Percentiles rank a stretch among this genome's conserved stretches.
Conservation (phyloP, 2,888 invertebrate species). For the Crematogaster levior region DNA sequence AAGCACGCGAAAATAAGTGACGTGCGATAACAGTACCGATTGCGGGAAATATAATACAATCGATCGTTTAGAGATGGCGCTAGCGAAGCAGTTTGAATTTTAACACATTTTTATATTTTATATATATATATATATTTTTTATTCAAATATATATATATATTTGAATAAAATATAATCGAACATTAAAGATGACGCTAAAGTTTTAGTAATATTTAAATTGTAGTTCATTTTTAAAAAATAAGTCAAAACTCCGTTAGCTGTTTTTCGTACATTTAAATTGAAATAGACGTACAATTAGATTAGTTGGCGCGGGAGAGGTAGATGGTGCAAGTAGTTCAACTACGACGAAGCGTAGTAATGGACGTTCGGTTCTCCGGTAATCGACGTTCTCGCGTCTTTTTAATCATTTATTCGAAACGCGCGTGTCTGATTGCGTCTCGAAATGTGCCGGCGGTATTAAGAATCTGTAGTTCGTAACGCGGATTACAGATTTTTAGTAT, state of each 20-base stretch:
- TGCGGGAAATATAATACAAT: background rate
- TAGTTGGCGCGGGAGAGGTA: no score
- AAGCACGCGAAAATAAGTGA: background rate
- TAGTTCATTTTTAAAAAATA: no score
- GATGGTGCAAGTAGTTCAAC: no score
- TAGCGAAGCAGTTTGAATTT: background rate
- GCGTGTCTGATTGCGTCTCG: background rate
- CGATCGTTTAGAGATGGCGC: background rate
- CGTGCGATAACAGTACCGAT: background rate
- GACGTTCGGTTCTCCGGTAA: background rate
- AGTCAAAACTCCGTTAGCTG: no score
- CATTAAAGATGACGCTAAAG: no score
- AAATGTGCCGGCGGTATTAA: background rate
- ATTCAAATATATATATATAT: no score
- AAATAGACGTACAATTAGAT: no score
- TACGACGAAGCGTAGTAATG: background rate
- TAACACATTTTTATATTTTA: background rate
- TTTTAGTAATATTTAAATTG: background rate
- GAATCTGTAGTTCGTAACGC: background rate
- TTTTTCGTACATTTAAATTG: no score
- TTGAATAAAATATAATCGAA: no score
- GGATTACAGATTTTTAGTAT: background rate
- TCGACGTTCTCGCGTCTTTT: background rate
- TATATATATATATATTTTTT: no score
- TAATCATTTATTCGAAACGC: background rate